Conservation (phyloP, 2,797 vertebrate genomes). For the Onychomys torridus region DNA sequence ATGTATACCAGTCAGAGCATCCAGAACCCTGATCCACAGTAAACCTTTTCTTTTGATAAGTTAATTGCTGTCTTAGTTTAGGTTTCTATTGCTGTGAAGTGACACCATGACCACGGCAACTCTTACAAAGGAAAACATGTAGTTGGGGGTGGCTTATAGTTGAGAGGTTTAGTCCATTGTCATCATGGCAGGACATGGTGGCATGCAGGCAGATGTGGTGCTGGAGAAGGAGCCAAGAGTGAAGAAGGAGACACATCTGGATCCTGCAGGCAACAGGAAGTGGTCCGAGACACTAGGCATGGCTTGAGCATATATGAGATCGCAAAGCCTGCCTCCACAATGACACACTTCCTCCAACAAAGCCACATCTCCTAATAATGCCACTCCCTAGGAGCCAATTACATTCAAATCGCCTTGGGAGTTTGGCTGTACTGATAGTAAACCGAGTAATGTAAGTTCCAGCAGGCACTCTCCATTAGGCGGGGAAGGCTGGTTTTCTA, state of each 20-base stretch:
- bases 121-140: background rate
- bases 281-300: background rate
- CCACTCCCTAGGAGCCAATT: background rate
- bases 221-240: too few species aligned
- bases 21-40: background rate
- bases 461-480: slow-evolving; percentile 68
- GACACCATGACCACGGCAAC: background rate
- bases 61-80: background rate
- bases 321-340: background rate
- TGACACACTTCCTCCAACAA: background rate
- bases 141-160: background rate
- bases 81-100: background rate
- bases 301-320: background rate
- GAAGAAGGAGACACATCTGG: background rate
- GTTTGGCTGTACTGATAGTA: background rate
- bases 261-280: background rate
- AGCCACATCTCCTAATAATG: background rate
- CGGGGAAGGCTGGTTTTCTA: slow-evolving; percentile 74
- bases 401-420: background rate
- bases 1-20: background rate
- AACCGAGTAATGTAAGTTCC: background rate
- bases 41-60: background rate
- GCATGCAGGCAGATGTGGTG: too few species aligned
- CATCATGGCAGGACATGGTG: too few species aligned
- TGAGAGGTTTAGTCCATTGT: background rate